Base-by-base conservation (phyloP, 2,113 vertebrate genomes). In the Oceanodroma tethys region DNA sequence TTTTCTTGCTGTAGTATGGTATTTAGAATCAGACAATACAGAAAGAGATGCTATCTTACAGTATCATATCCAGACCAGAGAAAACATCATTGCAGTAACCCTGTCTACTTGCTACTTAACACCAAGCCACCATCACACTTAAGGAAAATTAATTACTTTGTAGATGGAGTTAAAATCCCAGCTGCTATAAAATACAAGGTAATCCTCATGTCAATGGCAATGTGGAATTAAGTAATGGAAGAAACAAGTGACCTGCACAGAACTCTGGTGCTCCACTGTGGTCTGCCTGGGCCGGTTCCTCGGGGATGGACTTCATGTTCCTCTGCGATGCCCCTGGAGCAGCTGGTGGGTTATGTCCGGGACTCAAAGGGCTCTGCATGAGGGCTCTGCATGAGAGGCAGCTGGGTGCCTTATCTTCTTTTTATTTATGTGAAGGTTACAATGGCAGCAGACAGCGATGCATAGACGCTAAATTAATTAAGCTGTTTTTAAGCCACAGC, bases 281-380 rank as follows among this genome's bases (percentile, higher is more conserved):
- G 38, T 85, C 96, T 70, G 90, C 52, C 82, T 94, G 97, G 55
- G 94, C 73, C 1, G 84, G 92, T 58, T 98, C 97, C 94, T 98
- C 97, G 0, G 90, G 98, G 91, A 98, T 98, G 58, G 97, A 91
- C 81, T 96, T 98, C 97, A 95, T 94, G 27, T 92, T 95, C 86
- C 90, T 90, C 88, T 85, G 81, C 7, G n/a, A 52, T n/a, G 87
- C 18, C 59, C 93, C 97, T 3, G 68, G 75, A 75, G 75, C 81
- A 59, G 95, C 62, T 55, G 96, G 66, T 62, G 92, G 79, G 84
- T 71, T 93, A 6, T 88, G 82, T 38, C 85, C 76, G 0, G 94
- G 63, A 68, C 87, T 90, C 96, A 95, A 47, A 92, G 94, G 92
- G 89, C 81, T 97, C 94, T 97, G 96, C 95, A 95, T 89, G 80